Evolutionary conservation across 2,797 vertebrate species (phyloP), one percentile per base, ranked within the genome.

Genomic region (Tapera naevia): DNA sequence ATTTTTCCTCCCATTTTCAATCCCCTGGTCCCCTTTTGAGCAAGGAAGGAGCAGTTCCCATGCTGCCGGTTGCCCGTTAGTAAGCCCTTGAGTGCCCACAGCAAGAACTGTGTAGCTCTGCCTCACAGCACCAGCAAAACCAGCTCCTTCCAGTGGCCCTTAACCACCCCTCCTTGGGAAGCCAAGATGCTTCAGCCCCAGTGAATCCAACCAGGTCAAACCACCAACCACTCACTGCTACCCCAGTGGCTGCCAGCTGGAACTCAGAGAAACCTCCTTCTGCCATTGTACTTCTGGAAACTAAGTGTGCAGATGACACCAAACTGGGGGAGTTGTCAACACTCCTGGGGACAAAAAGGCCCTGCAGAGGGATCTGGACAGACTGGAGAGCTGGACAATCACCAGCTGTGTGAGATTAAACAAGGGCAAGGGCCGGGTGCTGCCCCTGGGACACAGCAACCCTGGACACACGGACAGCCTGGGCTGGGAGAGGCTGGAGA

Each of bases 11-110:
- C 84, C 60, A 13, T 17, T 74, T 74, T 28, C 35, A 9, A 13
- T 27, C 57, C 80, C 91, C 60, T 30, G 1, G 11, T 86, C 61
- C 88, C 72, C 13, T 57, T 89, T 41, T 15, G 54, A 54, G 66
- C 39, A 14, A 57, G 65, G 45, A 11, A 71, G 21, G 19, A 45
- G 35, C 2, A 80, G 6, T 14, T 89, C 60, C 56, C n/a, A 5
- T 1, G 12, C 24, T 8, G 13, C 39, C 3, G 2, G 2, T 14
- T 4, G 5, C 33, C 60, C 28, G 10, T 18, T 11, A 61, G 27
- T 0, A 1, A n/a, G 41, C 57, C 33, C 48, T 67, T 17, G 22
- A 28, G 9, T 51, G 56, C 30, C n/a, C 7, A 2, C 27, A 61
- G 56, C 10, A 15, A 60, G 61, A 56, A 7, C 10, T 2, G 0